phyloP scores from a whole-genome alignment of 2,888 invertebrate species.

The Watsonalla cultraria region DNA sequence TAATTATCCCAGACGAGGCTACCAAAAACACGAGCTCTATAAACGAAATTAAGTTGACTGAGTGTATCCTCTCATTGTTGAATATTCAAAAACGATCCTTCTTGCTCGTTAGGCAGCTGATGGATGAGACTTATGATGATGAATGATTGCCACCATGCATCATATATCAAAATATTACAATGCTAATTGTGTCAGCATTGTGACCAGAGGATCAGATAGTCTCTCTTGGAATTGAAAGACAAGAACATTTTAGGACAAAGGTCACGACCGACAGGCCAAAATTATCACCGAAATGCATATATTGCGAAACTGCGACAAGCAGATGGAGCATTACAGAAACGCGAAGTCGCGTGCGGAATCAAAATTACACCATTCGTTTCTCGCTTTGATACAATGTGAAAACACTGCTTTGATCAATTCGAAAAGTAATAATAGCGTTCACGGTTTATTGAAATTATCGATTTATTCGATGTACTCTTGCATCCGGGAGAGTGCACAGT shows the following conservation, averaged over 20 bases:
- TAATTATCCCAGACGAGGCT: neutral
- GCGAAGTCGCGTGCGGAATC: slow-evolving; percentile 33
- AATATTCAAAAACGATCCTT: neutral
- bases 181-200: neutral
- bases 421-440: neutral
- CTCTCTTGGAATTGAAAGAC: neutral
- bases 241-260: neutral
- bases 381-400: slow-evolving; percentile 6
- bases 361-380: slow-evolving; percentile 22
- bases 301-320: slow-evolving; percentile 25
- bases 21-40: too few species aligned
- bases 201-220: neutral
- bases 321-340: slow-evolving; percentile 26
- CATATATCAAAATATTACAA: neutral
- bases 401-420: neutral
- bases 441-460: neutral
- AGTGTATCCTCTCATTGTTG: too few species aligned
- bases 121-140: neutral
- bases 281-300: slow-evolving; percentile 22
- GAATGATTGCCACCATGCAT: neutral
- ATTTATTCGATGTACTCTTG: neutral
- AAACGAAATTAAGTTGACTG: too few species aligned
- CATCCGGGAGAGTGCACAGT: too few species aligned
- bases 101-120: neutral
- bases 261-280: neutral